Evolutionary conservation across 2,888 invertebrate species (phyloP), one percentile per base, ranked within the genome.

Genomic region (Aphodius sticticus): DNA sequence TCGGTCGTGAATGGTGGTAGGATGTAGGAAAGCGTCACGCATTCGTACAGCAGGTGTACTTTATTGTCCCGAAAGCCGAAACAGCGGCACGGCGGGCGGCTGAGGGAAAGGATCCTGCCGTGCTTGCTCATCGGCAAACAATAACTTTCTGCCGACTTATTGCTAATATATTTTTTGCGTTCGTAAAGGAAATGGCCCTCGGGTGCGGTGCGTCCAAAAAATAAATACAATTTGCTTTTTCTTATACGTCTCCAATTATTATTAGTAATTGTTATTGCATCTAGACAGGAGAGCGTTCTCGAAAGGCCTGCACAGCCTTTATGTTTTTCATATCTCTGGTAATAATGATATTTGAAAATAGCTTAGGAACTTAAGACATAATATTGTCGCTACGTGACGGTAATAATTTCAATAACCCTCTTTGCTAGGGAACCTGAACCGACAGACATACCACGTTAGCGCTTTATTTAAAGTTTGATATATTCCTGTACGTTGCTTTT

Each of bases 21-120:
- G 53, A 53, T 53, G 12, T 12, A 53, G 53, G 79, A 82, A 77
- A 81, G 77, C 80, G 77, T 76, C 82, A 81, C 78, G 80, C 78
- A 71, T 78, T 79, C 81, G 80, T 81, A 82, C 80, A 82, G 80
- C 83, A 83, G 83, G 82, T 83, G 83, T 81, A 83, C 78, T 83
- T 83, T 83, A 83, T 83, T 80, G 82, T 78, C 69, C 6, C 12
- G 53, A 53, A 53, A 53, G 53, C 53, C 53, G 53, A 53, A 53
- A 53, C 53, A 53, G 53, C 53, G 53, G 4, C 53, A 53, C 53
- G 12, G 53, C 53, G 53, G 53, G 53, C 12, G 4, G 53, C 9
- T 7, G 6, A 5, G 12, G 12, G 53, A 53, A 26, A 26, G 26
- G 26, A 26, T n/a, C n/a, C n/a, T 53, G 53, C 53, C 53, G 53